Conservation (phyloP, 2,797 vertebrate genomes). For the Spheniscus humboldti region DNA sequence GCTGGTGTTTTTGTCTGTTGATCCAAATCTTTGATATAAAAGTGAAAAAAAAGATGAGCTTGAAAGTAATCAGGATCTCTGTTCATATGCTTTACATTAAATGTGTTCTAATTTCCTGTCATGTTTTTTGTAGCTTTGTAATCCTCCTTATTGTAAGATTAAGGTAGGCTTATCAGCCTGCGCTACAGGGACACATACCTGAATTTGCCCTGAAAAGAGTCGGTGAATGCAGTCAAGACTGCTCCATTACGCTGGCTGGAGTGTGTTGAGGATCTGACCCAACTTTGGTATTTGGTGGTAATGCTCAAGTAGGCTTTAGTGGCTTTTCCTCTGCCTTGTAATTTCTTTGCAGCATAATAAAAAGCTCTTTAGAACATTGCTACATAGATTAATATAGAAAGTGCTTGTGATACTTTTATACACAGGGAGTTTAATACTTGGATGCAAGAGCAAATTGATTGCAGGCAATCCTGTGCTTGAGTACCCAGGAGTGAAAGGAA, state of each 20-base stretch:
- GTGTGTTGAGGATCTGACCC: not conserved
- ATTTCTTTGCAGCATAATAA: constrained; percentile 70
- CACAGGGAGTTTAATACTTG: constrained; percentile 64
- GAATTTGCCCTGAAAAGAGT: not conserved
- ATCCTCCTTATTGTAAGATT: constrained; percentile 47
- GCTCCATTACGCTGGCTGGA: not conserved
- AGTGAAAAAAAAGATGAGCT: not conserved
- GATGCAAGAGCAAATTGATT: constrained; percentile 75
- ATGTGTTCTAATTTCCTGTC: constrained; percentile 37
- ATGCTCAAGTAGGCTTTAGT: constrained; percentile 53
- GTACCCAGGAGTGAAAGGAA: constrained; percentile 71
- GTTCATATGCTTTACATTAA: constrained; percentile 23
- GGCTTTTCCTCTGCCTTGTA: constrained; percentile 64
- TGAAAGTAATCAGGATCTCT: not conserved
- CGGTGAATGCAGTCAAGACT: not conserved
- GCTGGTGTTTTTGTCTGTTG: not conserved
- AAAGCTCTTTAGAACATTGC: constrained; percentile 70
- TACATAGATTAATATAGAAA: constrained; percentile 72
- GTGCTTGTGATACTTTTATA: constrained; percentile 71
- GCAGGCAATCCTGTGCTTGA: constrained; percentile 72
- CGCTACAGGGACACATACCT: not conserved
- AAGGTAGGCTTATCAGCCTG: not conserved
- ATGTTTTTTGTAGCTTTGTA: constrained; percentile 41
- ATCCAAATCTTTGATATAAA: constrained; percentile 12
- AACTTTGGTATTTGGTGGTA: constrained; percentile 19